phyloP scores from a whole-genome alignment of 1,140 invertebrate species.

The Phocides pigmalion region DNA sequence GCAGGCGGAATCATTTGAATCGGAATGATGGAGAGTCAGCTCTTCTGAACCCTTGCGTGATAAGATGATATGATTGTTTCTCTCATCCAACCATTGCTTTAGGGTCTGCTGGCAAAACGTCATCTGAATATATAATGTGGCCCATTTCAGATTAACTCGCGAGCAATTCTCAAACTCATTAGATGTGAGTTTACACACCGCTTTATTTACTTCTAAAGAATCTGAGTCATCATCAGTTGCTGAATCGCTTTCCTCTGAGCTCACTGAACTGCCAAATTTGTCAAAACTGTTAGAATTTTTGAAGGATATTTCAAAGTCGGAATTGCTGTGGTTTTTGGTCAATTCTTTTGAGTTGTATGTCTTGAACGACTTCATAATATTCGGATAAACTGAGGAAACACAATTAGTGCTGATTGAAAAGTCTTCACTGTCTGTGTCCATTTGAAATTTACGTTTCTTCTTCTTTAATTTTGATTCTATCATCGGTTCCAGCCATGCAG shows the following conservation, averaged over 20 bases:
- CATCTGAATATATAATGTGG: conserved; percentile 93
- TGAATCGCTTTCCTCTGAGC: conserved; percentile 55
- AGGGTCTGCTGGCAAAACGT: conserved; percentile 90
- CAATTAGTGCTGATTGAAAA: conserved; percentile 54
- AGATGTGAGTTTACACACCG: conserved; percentile 56
- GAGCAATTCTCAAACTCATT: conserved; percentile 73
- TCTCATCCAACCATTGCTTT: conserved; percentile 87
- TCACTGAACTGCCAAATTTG: conserved; percentile 54
- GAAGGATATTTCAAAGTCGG: conserved; percentile 73
- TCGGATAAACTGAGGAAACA: conserved; percentile 62
- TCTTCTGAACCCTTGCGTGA: conserved; percentile 67
- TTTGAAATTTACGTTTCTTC: conserved; percentile 62
- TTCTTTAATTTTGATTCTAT: conserved; percentile 66
- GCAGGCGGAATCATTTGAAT: conserved; percentile 53
- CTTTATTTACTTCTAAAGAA: conserved; percentile 54
- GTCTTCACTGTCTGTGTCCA: conserved; percentile 69
- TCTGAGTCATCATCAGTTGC: conserved; percentile 55
- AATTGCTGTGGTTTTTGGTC: conserved; percentile 57
- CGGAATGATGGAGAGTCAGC: conserved; percentile 54
- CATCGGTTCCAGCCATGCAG: conserved; percentile 90
- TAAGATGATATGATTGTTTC: conserved; percentile 77
- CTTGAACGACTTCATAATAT: conserved; percentile 72
- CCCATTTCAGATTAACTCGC: conserved; percentile 83
- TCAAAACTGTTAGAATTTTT: conserved; percentile 53
- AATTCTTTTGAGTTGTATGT: conserved; percentile 77